These are phyloP conservation scores for Bombycilla garrulus DNA, from an alignment of 2,113 vertebrate genomes.

Conservation along the genomic window DNA sequence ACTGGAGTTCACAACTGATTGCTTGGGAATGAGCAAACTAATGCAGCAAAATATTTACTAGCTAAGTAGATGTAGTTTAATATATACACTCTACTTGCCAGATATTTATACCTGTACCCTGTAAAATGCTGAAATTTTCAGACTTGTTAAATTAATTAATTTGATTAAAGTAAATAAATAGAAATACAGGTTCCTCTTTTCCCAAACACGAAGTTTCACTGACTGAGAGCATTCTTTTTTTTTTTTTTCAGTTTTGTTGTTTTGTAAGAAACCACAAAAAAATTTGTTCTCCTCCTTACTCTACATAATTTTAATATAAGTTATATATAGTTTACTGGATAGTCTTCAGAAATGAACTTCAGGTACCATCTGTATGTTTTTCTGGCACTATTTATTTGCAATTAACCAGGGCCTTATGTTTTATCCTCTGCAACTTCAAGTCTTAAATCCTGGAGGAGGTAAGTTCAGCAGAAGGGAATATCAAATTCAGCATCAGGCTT, in stretches of 20 bases:
- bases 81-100: neutral
- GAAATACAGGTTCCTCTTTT: neutral
- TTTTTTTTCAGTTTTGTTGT: neutral
- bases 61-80: neutral
- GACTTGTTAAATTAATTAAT: constrained; percentile 34
- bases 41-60: constrained; percentile 23
- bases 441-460: constrained; percentile 62
- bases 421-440: constrained; percentile 49
- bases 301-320: neutral
- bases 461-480: constrained; percentile 54
- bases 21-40: constrained; percentile 42
- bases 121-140: neutral
- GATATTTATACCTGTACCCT: constrained; percentile 45
- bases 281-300: neutral
- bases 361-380: constrained; percentile 70
- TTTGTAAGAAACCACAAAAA: neutral
- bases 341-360: constrained; percentile 54
- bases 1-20: constrained; percentile 30
- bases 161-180: constrained; percentile 35
- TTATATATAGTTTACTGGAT: constrained; percentile 51
- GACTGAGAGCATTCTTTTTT: neutral
- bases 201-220: neutral
- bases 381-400: constrained; percentile 72
- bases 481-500: constrained; percentile 50
- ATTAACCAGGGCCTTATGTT: constrained; percentile 74